A percentile compares a stretch with the other conserved stretches of the same genome.
These are phyloP conservation scores for Phodopus roborovskii DNA, from an alignment of 2,113 vertebrate species.

Conservation along the genomic window DNA sequence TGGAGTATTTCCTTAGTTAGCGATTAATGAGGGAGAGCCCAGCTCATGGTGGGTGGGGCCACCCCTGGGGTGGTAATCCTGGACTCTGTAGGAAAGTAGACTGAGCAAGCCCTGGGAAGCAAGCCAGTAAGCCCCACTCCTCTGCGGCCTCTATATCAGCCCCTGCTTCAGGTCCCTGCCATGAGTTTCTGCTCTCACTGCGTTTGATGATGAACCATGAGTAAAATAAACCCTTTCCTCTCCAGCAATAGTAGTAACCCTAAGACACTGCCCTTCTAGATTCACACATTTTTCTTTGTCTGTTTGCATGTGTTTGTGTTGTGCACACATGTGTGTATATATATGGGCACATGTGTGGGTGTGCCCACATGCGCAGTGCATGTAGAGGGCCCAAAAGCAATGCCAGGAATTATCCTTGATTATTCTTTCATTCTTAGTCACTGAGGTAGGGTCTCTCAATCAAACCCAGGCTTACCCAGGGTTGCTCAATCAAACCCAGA, in stretches of 20 bases:
- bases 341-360: background rate
- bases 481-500: background rate
- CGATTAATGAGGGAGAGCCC: too few species aligned
- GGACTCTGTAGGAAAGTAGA: background rate
- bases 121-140: background rate
- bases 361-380: too few species aligned
- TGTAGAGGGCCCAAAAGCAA: background rate
- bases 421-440: background rate
- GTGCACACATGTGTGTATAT: background rate
- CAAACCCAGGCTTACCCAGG: background rate
- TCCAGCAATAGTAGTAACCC: background rate
- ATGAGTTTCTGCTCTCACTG: background rate
- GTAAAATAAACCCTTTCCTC: background rate
- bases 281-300: background rate
- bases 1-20: too few species aligned
- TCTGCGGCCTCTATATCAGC: background rate
- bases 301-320: background rate
- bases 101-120: background rate
- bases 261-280: background rate
- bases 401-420: background rate
- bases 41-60: too few species aligned
- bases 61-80: too few species aligned
- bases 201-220: background rate
- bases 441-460: background rate
- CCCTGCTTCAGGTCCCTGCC: background rate